These are phyloP conservation scores for Chloroceryle aenea DNA, from an alignment of 2,113 vertebrate species.

Conservation along the genomic window DNA sequence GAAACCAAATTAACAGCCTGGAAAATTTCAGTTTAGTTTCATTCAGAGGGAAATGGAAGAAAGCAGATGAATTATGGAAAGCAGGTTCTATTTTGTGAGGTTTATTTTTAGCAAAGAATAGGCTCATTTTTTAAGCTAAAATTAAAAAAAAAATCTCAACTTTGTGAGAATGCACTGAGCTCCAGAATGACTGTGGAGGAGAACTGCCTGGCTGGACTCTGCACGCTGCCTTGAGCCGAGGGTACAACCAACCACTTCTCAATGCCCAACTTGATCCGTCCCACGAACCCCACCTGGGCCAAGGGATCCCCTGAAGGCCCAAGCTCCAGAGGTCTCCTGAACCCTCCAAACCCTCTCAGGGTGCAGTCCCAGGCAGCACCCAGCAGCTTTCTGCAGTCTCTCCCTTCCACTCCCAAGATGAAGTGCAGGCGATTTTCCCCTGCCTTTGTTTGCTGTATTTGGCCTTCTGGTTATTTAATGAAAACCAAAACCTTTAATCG, in stretches of 20 bases:
- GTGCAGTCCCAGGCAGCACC: background rate
- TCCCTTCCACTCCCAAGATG: background rate
- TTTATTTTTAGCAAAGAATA: slow-evolving; percentile 56
- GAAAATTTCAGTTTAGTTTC: slow-evolving; percentile 6
- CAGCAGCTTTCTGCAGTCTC: background rate
- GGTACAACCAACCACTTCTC: background rate
- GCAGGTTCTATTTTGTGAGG: slow-evolving; percentile 23
- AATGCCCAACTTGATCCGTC: accelerated
- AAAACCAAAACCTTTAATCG: background rate
- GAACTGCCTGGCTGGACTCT: background rate
- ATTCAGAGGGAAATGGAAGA: background rate
- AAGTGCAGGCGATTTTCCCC: accelerated
- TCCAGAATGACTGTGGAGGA: background rate
- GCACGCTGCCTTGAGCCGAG: background rate
- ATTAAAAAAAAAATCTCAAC: background rate
- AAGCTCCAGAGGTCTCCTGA: background rate
- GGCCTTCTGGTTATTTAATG: background rate
- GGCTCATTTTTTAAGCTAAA: slow-evolving; percentile 4
- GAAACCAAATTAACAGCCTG: slow-evolving; percentile 40
- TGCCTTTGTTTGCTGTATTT: background rate
- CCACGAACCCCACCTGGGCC: accelerated
- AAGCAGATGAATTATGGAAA: slow-evolving; percentile 41
- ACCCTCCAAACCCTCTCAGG: accelerated
- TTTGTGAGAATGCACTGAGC: background rate
- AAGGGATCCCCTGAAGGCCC: background rate